Percentiles rank a stretch among this genome's conserved stretches.
phyloP scores from a whole-genome alignment of 2,888 invertebrate genomes.

The Drosophila sordidapex region DNA sequence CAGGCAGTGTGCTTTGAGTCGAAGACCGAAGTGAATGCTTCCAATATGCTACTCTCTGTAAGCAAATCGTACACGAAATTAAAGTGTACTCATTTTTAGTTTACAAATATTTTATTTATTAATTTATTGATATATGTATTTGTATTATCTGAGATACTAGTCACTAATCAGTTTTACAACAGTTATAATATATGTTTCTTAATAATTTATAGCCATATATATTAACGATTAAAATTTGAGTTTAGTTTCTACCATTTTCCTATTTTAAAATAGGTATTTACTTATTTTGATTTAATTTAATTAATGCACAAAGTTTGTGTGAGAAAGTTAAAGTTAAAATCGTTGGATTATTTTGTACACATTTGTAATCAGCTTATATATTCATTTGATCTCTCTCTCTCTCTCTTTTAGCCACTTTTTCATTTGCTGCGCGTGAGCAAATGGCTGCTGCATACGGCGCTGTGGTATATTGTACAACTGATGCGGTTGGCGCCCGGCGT shows the following conservation, averaged over 20 bases:
- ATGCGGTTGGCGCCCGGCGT: constrained; percentile 85
- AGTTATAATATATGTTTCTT: not conserved
- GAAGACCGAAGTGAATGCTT: constrained; percentile 88
- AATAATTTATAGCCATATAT: not conserved
- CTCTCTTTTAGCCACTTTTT: constrained; percentile 86
- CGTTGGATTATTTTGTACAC: not conserved
- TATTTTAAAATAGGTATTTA: not conserved
- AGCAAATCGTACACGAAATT: constrained; percentile 57
- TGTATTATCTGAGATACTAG: not conserved
- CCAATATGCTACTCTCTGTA: constrained; percentile 88
- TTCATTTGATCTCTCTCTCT: not conserved
- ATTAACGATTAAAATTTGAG: not conserved
- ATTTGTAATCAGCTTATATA: not conserved
- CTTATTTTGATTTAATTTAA: not conserved
- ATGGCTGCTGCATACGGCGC: constrained; percentile 87
- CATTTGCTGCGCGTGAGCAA: constrained; percentile 87
- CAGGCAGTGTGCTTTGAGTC: constrained; percentile 94
- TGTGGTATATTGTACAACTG: constrained; percentile 87
- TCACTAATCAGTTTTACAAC: not conserved
- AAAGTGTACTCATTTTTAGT: not conserved
- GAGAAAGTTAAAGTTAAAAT: not conserved
- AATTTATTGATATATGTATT: not conserved
- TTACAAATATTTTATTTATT: not conserved
- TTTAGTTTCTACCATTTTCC: not conserved
- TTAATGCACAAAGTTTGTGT: not conserved